phyloP scores from a whole-genome alignment of 53 echinoderm and acorn worm species.

The Apostichopus leukothele region DNA sequence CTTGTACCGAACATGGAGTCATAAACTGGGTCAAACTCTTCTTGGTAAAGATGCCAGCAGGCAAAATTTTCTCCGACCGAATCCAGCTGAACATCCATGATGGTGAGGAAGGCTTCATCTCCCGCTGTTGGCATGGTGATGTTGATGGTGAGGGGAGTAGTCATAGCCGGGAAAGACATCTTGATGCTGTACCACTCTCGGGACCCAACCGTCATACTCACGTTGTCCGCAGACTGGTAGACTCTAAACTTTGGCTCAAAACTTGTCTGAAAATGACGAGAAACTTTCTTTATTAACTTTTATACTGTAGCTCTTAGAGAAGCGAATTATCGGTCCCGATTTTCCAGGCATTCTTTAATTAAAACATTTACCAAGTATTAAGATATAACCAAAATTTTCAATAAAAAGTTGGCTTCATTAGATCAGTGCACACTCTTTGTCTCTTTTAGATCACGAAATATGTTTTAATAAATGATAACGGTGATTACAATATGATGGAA shows the following conservation, averaged over 20 bases:
- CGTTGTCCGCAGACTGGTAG: slow-evolving; percentile 59
- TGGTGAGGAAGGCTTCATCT: slow-evolving; percentile 74
- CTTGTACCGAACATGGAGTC: slow-evolving; percentile 66
- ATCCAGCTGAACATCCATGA: slow-evolving; percentile 63
- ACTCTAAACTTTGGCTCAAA: slow-evolving; percentile 66
- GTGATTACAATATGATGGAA: no score
- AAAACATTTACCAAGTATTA: no score
- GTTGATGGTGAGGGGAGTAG: slow-evolving; percentile 74
- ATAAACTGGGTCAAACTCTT: slow-evolving; percentile 66
- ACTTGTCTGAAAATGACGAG: slow-evolving; percentile 50
- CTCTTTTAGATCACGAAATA: no score
- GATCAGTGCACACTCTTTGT: no score
- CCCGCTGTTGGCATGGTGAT: slow-evolving; percentile 69
- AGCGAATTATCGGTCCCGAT: no score
- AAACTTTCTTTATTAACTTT: not conserved
- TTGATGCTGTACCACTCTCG: slow-evolving; percentile 74
- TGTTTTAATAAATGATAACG: no score
- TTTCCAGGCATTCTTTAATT: no score
- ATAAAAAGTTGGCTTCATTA: no score
- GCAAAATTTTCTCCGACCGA: slow-evolving; percentile 78
- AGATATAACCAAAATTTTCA: no score
- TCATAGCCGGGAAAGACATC: slow-evolving; percentile 67
- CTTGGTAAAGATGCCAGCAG: slow-evolving; percentile 72
- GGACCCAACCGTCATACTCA: slow-evolving; percentile 73
- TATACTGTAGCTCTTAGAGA: no score